phyloP scores from a whole-genome alignment of 2,888 invertebrate species.

The Andricus curvator region DNA sequence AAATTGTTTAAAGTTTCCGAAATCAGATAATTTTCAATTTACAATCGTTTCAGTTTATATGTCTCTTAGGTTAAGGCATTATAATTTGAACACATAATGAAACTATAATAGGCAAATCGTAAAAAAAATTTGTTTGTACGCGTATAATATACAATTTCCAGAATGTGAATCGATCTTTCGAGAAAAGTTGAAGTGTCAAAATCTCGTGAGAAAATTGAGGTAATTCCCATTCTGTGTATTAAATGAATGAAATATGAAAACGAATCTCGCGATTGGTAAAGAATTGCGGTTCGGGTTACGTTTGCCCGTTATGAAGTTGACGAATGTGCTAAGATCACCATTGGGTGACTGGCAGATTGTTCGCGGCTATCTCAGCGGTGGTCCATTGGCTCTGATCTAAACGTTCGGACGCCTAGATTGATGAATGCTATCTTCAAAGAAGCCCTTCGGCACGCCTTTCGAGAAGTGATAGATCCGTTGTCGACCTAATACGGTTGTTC shows the following conservation, averaged over 20 bases:
- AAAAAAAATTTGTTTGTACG: not conserved
- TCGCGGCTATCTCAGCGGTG: conserved; percentile 65
- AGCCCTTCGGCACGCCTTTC: conserved; percentile 60
- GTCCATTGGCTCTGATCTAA: conserved; percentile 52
- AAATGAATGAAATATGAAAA: not conserved
- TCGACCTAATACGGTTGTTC: conserved; percentile 51
- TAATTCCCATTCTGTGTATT: not conserved
- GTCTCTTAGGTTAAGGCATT: not conserved
- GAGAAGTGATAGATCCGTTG: conserved; percentile 57
- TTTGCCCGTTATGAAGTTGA: conserved; percentile 63
- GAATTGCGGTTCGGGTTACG: conserved; percentile 7
- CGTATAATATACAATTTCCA: not conserved
- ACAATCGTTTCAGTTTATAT: no score
- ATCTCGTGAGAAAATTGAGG: not conserved
- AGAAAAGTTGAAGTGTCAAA: not conserved
- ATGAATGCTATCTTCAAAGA: conserved; percentile 61
- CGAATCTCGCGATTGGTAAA: not conserved
- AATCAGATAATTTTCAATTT: no score
- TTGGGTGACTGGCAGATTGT: conserved; percentile 66
- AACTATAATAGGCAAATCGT: not conserved
- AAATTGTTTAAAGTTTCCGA: no score
- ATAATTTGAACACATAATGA: not conserved
- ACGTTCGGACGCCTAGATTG: conserved; percentile 32
- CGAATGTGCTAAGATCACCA: conserved; percentile 65
- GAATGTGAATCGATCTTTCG: not conserved